phyloP scores from a whole-genome alignment of 1,140 invertebrate genomes.

The Chrysoperla carnea region DNA sequence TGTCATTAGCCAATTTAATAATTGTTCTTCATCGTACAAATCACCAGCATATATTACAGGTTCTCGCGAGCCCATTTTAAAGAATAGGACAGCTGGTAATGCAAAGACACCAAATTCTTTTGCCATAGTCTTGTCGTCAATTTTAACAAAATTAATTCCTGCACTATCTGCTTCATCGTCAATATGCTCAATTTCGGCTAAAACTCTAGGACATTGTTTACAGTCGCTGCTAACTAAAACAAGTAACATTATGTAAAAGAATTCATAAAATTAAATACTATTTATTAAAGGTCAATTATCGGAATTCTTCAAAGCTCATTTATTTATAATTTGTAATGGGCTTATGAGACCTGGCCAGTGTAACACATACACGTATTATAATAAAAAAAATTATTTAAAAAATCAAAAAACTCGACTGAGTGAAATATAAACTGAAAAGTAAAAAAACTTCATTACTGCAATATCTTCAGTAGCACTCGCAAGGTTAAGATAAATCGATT shows the following conservation, averaged over 20 bases:
- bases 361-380: no score
- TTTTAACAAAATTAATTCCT: constrained; percentile 85
- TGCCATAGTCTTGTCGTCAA: constrained; percentile 71
- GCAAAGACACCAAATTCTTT: constrained; percentile 79
- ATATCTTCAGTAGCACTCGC: no score
- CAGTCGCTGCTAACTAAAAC: constrained; percentile 81
- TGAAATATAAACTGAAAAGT: no score
- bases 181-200: constrained; percentile 80
- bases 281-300: background rate
- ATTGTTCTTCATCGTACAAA: constrained; percentile 73
- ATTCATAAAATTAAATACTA: background rate
- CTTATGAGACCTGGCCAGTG: no score
- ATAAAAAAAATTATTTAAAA: no score
- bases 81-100: constrained; percentile 76
- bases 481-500: no score
- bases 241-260: constrained; percentile 14
- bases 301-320: background rate
- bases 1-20: constrained; percentile 75
- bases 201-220: constrained; percentile 78
- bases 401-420: no score
- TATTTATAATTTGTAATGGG: background rate
- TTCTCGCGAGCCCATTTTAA: constrained; percentile 72
- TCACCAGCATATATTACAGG: constrained; percentile 91
- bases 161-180: constrained; percentile 85
- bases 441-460: no score